Evolutionary conservation across 1,140 invertebrate species (phyloP).

Genomic region (Sesamia nonagrioides): DNA sequence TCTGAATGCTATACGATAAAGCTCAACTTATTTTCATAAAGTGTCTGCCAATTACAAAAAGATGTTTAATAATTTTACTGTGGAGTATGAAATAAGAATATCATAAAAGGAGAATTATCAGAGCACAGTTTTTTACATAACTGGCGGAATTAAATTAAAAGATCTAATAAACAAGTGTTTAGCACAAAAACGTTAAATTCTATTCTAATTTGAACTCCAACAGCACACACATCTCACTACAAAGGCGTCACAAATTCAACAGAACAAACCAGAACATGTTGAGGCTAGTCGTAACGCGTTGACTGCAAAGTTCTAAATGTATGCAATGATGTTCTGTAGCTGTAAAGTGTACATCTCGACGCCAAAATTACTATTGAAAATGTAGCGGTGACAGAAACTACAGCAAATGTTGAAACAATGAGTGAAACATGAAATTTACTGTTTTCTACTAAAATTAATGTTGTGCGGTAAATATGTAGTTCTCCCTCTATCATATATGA

Average conservation of each 20-base stretch:
- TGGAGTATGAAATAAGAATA: background rate
- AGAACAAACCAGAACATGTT: conserved; percentile 8
- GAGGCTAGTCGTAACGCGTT: conserved; percentile 14
- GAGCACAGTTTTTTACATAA: too few relatives aligned
- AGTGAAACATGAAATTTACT: background rate
- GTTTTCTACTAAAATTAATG: too few relatives aligned
- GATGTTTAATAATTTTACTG: background rate
- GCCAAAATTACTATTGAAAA: conserved; percentile 7
- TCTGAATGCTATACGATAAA: background rate
- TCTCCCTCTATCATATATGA: too few relatives aligned
- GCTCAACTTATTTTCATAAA: too few relatives aligned
- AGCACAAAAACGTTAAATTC: too few relatives aligned
- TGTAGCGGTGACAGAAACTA: background rate
- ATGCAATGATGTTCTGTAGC: conserved; percentile 15
- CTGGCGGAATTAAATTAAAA: too few relatives aligned
- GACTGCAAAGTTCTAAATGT: conserved; percentile 33
- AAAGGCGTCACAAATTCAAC: conserved; percentile 33
- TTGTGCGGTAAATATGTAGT: too few relatives aligned
- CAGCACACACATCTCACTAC: conserved; percentile 9
- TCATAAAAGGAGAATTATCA: background rate
- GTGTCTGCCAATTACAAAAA: background rate
- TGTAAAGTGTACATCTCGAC: conserved; percentile 3
- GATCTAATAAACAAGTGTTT: too few relatives aligned
- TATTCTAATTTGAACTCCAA: conserved; percentile 1
- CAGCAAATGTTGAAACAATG: background rate